Conservation (phyloP, 2,113 vertebrate species). For the Eulemur macaco region DNA sequence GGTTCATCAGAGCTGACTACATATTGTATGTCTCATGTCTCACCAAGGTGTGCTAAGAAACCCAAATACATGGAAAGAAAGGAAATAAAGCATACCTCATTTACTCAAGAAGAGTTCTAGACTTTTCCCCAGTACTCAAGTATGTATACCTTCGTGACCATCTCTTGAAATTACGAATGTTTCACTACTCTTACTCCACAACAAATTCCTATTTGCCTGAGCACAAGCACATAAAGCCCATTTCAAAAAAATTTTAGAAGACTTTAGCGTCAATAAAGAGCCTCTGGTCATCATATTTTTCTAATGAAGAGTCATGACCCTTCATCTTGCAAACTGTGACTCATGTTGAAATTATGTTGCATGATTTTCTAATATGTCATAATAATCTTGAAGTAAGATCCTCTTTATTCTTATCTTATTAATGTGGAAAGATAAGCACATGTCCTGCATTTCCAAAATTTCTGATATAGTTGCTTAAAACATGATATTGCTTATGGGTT, state of each 20-base stretch:
- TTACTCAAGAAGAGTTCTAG: neutral
- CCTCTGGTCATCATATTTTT: neutral
- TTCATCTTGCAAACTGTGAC: neutral
- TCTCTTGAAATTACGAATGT: neutral
- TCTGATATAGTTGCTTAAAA: neutral
- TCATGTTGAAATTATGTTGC: slow-evolving; percentile 33
- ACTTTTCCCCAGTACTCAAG: neutral
- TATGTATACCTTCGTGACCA: neutral
- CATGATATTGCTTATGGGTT: neutral
- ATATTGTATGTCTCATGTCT: neutral
- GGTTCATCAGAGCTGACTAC: neutral
- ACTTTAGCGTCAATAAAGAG: neutral
- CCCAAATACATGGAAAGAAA: neutral
- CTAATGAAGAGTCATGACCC: neutral
- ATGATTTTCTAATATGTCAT: neutral
- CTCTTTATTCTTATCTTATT: neutral
- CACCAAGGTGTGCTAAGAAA: neutral
- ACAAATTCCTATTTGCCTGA: neutral
- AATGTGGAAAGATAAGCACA: neutral
- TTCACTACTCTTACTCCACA: neutral
- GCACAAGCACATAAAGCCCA: neutral
- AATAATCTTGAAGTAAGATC: slow-evolving; percentile 24
- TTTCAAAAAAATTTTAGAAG: neutral
- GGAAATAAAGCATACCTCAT: neutral
- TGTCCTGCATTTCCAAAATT: neutral